Evolutionary conservation across 2,888 invertebrate species (phyloP), one percentile per base, ranked within the genome.

Genomic region (Andrena minutula): DNA sequence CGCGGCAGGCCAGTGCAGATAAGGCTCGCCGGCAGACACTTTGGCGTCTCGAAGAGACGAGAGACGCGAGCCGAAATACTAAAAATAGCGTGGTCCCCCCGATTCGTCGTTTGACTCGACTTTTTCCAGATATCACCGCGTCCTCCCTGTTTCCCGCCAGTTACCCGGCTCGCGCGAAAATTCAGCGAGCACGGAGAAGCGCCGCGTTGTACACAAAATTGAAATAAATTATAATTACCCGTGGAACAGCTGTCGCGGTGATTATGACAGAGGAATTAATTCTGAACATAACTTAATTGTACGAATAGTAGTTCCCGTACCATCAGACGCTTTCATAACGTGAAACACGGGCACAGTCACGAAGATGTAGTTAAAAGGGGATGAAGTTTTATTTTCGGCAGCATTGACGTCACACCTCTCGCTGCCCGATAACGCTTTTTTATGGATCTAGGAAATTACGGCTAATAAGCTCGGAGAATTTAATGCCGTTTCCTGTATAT

Each of bases 1-100:
- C 74, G 64, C 58, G 58, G 56, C 51, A 69, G 72, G 76, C 78
- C 73, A 71, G 72, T 70, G 85, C 74, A 79, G 86, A 89, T 89
- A 89, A 89, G 86, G 79, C 65, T 41, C 66, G 58, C 65, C 72
- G 79, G 80, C 81, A 89, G 89, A 89, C 87, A 81, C 82, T 77
- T 84, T 12, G 87, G 86, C 82, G 83, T 86, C 86, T 75, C 77
- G 75, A 26, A 26, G 56, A 26, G 56, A 85, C 74, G 84, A 64
- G 64, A 70, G 35, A 53, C 65, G 49, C 16, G 74, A 83, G 70
- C 64, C 73, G 63, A 72, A 80, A 76, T 69, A 74, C 86, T 87
- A 86, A 87, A 86, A 78, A 86, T 87, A 86, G 85, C 70, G 66
- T 49, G 72, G 71, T 58, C 63, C 63, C 56, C 28, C 56, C n/a